Evolutionary conservation across 2,113 vertebrate species (phyloP).

Genomic region (Sterrhoptilus dennistouni): DNA sequence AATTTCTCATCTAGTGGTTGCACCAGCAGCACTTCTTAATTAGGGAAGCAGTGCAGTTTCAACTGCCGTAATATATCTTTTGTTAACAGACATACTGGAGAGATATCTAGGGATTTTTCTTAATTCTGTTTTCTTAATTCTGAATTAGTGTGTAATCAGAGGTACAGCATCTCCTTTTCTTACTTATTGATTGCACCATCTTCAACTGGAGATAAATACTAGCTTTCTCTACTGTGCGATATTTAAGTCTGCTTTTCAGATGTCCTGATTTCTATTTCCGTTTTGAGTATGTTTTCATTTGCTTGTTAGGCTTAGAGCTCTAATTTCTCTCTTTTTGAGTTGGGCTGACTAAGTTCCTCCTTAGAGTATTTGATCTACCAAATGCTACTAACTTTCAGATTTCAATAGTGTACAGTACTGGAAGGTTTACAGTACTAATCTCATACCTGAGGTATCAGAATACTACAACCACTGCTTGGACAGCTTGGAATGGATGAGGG

Average conservation of each 20-base stretch:
- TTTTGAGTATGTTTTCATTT: not conserved
- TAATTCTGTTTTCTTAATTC: not conserved
- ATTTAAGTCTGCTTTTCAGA: not conserved
- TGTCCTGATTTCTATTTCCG: not conserved
- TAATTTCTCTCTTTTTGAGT: not conserved
- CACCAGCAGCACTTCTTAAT: not conserved
- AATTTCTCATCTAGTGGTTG: not conserved
- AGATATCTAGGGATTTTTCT: not conserved
- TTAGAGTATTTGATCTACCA: not conserved
- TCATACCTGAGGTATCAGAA: not conserved
- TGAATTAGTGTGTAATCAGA: not conserved
- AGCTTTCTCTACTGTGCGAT: not conserved
- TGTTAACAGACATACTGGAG: not conserved
- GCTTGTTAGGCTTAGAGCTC: not conserved
- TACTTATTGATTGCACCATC: not conserved
- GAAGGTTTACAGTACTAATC: not conserved
- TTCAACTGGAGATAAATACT: not conserved
- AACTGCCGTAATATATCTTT: not conserved
- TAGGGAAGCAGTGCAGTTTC: not conserved
- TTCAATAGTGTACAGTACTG: not conserved
- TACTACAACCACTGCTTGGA: not conserved
- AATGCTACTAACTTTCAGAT: not conserved
- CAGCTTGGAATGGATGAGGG: not conserved
- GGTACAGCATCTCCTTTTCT: not conserved
- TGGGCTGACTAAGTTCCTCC: not conserved